Conservation (phyloP, 2,113 vertebrate species). For the Pongo pygmaeus region DNA sequence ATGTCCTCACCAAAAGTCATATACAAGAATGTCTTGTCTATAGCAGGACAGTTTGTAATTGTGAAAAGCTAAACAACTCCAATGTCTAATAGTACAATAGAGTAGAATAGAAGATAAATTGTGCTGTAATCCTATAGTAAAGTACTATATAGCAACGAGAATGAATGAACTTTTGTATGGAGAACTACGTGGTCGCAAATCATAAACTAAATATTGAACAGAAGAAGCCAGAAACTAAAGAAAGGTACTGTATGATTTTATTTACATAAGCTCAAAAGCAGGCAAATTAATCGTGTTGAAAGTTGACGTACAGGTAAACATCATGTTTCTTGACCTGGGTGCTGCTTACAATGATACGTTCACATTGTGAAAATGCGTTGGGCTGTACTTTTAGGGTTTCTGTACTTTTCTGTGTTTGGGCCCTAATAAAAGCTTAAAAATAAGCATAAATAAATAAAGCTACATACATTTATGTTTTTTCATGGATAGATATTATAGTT, state of each 20-base stretch:
- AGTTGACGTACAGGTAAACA: background rate
- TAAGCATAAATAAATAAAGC: background rate
- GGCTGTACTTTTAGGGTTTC: background rate
- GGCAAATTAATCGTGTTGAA: background rate
- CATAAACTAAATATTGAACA: background rate
- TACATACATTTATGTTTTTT: background rate
- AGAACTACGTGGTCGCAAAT: background rate
- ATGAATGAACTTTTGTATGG: background rate
- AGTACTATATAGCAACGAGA: background rate
- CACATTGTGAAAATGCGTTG: background rate
- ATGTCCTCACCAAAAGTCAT: background rate
- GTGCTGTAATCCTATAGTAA: background rate
- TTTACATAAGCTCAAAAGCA: background rate
- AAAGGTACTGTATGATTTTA: background rate
- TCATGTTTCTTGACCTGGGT: background rate
- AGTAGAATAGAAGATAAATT: too few species aligned
- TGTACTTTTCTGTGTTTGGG: background rate
- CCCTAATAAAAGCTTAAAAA: background rate
- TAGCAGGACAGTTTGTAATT: background rate
- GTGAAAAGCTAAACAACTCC: background rate
- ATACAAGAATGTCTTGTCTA: background rate
- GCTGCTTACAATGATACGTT: background rate
- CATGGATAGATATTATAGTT: background rate
- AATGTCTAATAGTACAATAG: background rate
- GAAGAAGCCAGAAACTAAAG: background rate